Evolutionary conservation across 2,888 invertebrate genomes (phyloP).

Genomic region (Pandemis corylana): DNA sequence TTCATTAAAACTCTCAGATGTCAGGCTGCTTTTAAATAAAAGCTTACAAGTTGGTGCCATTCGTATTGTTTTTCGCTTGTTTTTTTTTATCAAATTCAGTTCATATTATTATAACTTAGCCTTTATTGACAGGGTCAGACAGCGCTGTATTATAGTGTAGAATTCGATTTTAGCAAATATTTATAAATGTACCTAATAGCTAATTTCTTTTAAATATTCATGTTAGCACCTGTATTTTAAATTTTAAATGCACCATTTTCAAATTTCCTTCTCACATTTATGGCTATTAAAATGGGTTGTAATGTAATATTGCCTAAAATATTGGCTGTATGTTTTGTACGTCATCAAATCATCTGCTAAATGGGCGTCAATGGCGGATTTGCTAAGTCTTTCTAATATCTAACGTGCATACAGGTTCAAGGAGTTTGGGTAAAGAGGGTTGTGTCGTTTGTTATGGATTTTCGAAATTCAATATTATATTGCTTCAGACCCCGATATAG

Average conservation of each 20-base stretch:
- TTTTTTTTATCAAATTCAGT: constrained; percentile 46
- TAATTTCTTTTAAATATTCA: constrained; percentile 70
- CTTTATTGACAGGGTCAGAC: constrained; percentile 82
- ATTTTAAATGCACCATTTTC: constrained; percentile 72
- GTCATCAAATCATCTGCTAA: constrained; percentile 4
- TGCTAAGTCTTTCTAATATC: constrained; percentile 60
- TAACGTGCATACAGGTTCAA: constrained; percentile 69
- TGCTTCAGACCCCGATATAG: constrained; percentile 58
- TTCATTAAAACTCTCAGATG: constrained; percentile 9
- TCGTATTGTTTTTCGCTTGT: constrained; percentile 47
- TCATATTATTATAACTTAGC: constrained; percentile 60
- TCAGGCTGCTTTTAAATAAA: constrained; percentile 28
- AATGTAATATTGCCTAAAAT: constrained; percentile 53
- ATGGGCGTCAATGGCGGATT: constrained; percentile 44
- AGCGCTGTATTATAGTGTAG: constrained; percentile 75
- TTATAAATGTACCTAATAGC: constrained; percentile 74
- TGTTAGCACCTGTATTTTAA: constrained; percentile 75
- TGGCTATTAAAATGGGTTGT: constrained; percentile 56
- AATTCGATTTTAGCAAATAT: constrained; percentile 76
- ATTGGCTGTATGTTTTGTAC: constrained; percentile 41
- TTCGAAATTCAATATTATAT: constrained; percentile 70
- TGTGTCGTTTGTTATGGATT: constrained; percentile 81
- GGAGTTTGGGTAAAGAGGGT: constrained; percentile 79
- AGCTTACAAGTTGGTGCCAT: constrained; percentile 56
- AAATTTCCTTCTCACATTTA: constrained; percentile 61